Percentiles rank a stretch among this genome's conserved stretches.
Evolutionary conservation across 2,113 vertebrate species (phyloP).

Genomic region (Eulemur rufifrons): DNA sequence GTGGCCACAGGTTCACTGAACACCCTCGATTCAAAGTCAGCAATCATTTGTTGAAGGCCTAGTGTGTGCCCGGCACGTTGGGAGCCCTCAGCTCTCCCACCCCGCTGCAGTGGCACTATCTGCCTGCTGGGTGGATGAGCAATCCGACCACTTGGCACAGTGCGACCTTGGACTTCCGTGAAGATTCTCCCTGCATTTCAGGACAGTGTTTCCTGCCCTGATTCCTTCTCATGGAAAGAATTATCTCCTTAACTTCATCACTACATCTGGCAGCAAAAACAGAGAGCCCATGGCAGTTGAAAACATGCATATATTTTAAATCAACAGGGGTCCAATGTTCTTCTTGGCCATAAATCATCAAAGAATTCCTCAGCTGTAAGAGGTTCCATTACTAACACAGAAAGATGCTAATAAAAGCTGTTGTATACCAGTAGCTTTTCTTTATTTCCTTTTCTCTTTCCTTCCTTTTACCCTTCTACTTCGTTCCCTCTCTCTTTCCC

Average conservation of each 20-base stretch:
- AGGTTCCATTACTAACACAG: constrained; percentile 26
- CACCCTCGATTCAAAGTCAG: not conserved
- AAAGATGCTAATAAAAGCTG: constrained; percentile 41
- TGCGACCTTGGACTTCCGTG: not conserved
- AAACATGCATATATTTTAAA: constrained; percentile 67
- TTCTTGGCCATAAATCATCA: constrained; percentile 56
- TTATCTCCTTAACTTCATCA: constrained; percentile 47
- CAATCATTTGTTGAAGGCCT: not conserved
- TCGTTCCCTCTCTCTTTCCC: too few relatives aligned
- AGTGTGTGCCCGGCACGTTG: not conserved
- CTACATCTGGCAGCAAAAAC: constrained; percentile 56
- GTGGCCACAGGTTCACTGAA: not conserved
- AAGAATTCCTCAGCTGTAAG: constrained; percentile 49
- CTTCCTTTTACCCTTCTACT: not conserved
- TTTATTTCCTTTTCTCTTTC: not conserved
- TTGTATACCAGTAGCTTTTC: not conserved
- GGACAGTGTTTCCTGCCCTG: not conserved
- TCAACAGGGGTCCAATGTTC: not conserved
- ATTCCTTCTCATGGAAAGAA: constrained; percentile 66
- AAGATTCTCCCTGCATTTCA: not conserved
- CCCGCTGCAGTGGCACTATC: not conserved
- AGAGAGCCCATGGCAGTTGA: constrained; percentile 18
- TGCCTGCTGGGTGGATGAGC: not conserved
- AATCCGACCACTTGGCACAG: not conserved
- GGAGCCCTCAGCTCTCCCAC: not conserved